Evolutionary conservation across 2,113 vertebrate species (phyloP).

Genomic region (Madoqua kirkii): DNA sequence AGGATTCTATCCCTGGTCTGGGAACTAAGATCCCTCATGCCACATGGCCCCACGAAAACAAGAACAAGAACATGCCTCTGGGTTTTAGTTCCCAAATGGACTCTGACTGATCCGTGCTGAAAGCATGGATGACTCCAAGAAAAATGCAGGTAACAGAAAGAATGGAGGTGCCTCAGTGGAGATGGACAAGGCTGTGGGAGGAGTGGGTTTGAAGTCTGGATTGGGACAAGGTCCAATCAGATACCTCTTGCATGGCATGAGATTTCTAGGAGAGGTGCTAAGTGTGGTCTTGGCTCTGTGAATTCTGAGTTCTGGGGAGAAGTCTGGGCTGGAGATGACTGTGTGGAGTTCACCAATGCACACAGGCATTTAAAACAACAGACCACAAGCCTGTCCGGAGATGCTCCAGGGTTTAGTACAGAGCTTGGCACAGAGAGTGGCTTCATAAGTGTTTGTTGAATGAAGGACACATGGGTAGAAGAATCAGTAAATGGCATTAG

Average conservation of each 20-base stretch:
- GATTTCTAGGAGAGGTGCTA: too few species aligned
- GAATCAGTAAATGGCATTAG: neutral
- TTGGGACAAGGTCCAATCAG: neutral
- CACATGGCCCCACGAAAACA: rapidly evolving
- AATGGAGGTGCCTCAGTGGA: neutral
- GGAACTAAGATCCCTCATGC: neutral
- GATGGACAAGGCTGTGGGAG: neutral
- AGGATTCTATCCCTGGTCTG: neutral
- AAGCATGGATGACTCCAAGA: neutral
- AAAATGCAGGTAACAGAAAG: neutral
- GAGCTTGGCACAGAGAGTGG: neutral
- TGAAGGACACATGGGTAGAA: neutral
- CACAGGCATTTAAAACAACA: too few species aligned
- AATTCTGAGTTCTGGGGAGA: neutral
- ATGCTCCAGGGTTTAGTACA: neutral
- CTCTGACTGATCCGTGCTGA: neutral
- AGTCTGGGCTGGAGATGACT: neutral
- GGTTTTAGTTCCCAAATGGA: neutral
- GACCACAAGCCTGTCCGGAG: neutral
- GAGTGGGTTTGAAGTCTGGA: neutral
- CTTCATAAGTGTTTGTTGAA: neutral
- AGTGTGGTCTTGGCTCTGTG: neutral
- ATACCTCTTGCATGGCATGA: too few species aligned
- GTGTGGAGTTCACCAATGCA: rapidly evolving
- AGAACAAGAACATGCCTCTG: neutral